phyloP scores from a whole-genome alignment of 2,888 invertebrate species.

The Pyrrhosoma nymphula region DNA sequence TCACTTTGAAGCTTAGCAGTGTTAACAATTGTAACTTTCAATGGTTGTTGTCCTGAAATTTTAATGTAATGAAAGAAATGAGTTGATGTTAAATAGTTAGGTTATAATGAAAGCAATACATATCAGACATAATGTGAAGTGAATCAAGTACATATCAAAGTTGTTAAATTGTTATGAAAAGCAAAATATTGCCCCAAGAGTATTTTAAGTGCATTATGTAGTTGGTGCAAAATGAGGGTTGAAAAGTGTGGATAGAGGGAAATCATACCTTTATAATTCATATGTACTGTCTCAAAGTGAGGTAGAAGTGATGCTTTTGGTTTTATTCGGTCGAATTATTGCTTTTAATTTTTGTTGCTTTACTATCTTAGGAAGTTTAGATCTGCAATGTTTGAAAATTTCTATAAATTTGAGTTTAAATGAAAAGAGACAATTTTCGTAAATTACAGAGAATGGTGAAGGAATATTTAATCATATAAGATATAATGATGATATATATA shows the following conservation, averaged over 20 bases:
- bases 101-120: conserved; percentile 55
- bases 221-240: background rate
- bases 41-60: conserved; percentile 61
- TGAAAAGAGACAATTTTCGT: background rate
- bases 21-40: conserved; percentile 58
- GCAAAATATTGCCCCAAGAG: conserved; percentile 14
- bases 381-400: background rate
- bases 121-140: conserved; percentile 19
- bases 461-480: background rate
- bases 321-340: background rate
- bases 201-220: conserved; percentile 51
- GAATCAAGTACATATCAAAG: conserved; percentile 37
- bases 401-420: background rate
- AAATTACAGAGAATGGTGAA: background rate
- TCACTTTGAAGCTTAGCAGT: conserved; percentile 46
- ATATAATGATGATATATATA: too few species aligned
- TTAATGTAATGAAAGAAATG: conserved; percentile 59
- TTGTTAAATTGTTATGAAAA: conserved; percentile 44
- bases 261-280: background rate
- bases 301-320: background rate
- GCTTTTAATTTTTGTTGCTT: background rate
- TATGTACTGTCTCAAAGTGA: background rate
- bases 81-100: conserved; percentile 60
- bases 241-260: conserved; percentile 51
- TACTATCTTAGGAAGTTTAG: background rate